Percentiles rank a stretch among this genome's conserved stretches.
Conservation (phyloP, 2,888 invertebrate species). For the Drosophila stalkeri region DNA sequence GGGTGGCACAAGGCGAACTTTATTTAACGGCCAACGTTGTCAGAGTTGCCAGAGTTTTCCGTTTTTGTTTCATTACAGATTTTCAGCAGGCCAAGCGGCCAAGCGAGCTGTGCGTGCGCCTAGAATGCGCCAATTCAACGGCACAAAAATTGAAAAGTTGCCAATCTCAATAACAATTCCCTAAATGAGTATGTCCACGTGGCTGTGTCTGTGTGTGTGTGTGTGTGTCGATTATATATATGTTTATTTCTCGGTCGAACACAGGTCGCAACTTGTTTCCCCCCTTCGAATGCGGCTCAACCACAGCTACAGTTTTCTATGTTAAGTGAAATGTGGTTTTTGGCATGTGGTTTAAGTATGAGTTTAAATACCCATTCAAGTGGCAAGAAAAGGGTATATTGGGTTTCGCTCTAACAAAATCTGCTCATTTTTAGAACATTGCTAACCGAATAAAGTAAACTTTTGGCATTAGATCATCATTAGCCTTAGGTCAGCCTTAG, state of each 20-base stretch:
- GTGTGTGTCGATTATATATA: conserved; percentile 9
- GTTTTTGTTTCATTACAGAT: conserved; percentile 27
- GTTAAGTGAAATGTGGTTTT: neutral
- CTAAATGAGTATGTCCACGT: neutral
- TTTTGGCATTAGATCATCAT: too few species aligned
- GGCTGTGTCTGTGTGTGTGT: neutral
- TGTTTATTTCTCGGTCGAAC: conserved; percentile 15
- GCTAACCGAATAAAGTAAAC: too few species aligned
- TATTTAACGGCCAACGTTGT: conserved; percentile 1
- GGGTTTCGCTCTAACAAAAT: too few species aligned
- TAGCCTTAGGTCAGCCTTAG: too few species aligned
- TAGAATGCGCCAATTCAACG: conserved; percentile 46
- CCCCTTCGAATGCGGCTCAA: neutral
- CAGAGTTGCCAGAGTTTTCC: conserved; percentile 9
- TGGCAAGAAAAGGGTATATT: neutral
- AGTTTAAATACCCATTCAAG: neutral
- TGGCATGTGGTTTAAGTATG: neutral
- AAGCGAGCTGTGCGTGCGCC: conserved; percentile 31
- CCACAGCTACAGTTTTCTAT: neutral
- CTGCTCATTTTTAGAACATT: too few species aligned
- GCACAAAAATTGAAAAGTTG: conserved; percentile 69
- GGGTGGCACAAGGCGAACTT: neutral
- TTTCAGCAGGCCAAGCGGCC: conserved; percentile 28
- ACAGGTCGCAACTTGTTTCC: conserved; percentile 2
- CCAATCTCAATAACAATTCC: conserved; percentile 38